Percentiles rank a stretch among this genome's conserved stretches.
These are phyloP conservation scores for Manis javanica DNA, from an alignment of 2,797 vertebrate species.

Conservation along the genomic window DNA sequence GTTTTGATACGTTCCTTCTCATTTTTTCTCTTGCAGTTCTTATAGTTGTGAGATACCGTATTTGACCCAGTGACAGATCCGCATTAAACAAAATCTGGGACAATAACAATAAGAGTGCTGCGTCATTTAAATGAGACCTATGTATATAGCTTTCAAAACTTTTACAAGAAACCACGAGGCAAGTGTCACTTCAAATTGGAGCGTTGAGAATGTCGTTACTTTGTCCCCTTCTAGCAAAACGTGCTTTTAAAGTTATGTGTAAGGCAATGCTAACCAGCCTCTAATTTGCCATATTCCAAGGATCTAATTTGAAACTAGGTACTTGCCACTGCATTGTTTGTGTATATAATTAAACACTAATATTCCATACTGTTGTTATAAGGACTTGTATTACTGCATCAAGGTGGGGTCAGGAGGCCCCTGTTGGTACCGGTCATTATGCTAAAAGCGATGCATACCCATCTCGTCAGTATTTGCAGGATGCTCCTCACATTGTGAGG, in stretches of 20 bases:
- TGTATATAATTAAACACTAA: slow-evolving; percentile 81
- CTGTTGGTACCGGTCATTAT: slow-evolving; percentile 27
- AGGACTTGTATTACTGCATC: slow-evolving; percentile 43
- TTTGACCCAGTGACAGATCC: slow-evolving; percentile 84
- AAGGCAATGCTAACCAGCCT: slow-evolving; percentile 52
- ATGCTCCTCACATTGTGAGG: slow-evolving; percentile 62
- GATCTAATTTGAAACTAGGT: slow-evolving; percentile 83
- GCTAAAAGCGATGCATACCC: slow-evolving; percentile 5
- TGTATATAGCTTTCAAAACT: slow-evolving; percentile 86
- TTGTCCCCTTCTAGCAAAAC: slow-evolving; percentile 63
- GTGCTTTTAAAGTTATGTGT: slow-evolving; percentile 74
- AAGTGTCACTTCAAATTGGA: slow-evolving; percentile 82
- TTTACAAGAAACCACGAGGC: slow-evolving; percentile 81
- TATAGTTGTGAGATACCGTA: slow-evolving; percentile 93
- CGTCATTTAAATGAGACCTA: slow-evolving; percentile 86
- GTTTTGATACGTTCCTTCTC: slow-evolving; percentile 28
- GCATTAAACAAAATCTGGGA: slow-evolving; percentile 81
- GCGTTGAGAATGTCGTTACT: slow-evolving; percentile 70
- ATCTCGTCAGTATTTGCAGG: slow-evolving; percentile 50
- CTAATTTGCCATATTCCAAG: slow-evolving; percentile 75
- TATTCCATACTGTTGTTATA: slow-evolving; percentile 69
- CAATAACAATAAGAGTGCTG: slow-evolving; percentile 80
- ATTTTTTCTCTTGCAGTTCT: slow-evolving; percentile 90
- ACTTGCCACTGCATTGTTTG: slow-evolving; percentile 78
- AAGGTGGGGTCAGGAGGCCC: background rate